Evolutionary conservation across 2,888 invertebrate species (phyloP).

Genomic region (Thereva unica): DNA sequence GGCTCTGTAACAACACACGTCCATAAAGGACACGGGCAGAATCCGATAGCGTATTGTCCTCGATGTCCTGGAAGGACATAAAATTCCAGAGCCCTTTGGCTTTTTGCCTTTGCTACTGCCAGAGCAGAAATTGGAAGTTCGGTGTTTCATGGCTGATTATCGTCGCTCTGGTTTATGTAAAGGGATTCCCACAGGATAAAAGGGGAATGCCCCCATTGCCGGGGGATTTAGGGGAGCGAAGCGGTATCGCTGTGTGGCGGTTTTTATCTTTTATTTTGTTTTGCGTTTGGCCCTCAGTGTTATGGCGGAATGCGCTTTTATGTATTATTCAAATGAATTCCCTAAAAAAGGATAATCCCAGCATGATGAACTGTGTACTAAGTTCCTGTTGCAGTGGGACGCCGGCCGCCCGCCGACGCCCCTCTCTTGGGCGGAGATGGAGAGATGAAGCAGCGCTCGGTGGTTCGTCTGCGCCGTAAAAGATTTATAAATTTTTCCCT

Average conservation of each 20-base stretch:
- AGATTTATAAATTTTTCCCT: too few species aligned
- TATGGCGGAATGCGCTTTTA: constrained; percentile 38
- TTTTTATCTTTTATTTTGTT: constrained; percentile 28
- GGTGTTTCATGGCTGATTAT: constrained; percentile 36
- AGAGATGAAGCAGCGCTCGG: too few species aligned
- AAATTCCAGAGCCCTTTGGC: constrained; percentile 27
- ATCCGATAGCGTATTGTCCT: too few species aligned
- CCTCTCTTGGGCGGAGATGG: too few species aligned
- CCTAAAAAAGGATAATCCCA: constrained; percentile 36
- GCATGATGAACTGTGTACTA: constrained; percentile 14
- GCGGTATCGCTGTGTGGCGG: not conserved
- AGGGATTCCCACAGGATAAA: constrained; percentile 30
- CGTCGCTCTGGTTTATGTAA: constrained; percentile 2
- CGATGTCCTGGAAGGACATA: constrained; percentile 7
- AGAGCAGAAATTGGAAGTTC: constrained; percentile 10
- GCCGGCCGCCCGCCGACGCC: not conserved
- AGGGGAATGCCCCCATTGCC: constrained; percentile 6
- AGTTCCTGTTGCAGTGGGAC: not conserved
- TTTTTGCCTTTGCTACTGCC: constrained; percentile 21
- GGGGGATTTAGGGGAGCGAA: not conserved
- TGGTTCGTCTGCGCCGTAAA: too few species aligned
- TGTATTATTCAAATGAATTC: constrained; percentile 34
- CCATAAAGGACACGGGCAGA: too few species aligned
- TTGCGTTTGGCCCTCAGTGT: constrained; percentile 34
- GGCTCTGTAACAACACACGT: too few species aligned